Evolutionary conservation across 2,113 vertebrate species (phyloP), one percentile per base, ranked within the genome.

Genomic region (Recurvirostra avosetta): DNA sequence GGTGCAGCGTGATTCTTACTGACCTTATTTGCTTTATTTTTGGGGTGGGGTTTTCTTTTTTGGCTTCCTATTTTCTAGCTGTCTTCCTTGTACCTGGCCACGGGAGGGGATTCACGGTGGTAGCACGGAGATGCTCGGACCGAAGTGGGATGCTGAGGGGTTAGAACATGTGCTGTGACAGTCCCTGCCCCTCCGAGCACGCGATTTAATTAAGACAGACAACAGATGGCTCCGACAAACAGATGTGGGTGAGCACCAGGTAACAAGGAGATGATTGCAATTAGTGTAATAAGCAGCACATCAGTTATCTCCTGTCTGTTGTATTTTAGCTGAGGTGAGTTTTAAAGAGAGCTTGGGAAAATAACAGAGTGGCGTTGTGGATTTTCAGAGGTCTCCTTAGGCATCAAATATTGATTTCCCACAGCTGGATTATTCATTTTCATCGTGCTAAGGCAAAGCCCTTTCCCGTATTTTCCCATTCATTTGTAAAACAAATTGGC

Each of bases 241-340:
- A 88, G 94, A 80, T 91, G 93, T 88, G 91, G 88, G 84, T 71
- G 94, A 88, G 74, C 94, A 91, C 79, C 79, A 88, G 88, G 84
- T 93, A 95, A 91, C 78, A 21, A 91, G 83, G 84, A 61, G 79
- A 85, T 93, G 91, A 93, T 95, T 93, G 84, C 84, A 88, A 91
- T 93, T 88, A 91, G 91, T 47, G 56, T 88, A 95, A 93, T 93
- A 40, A 93, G 94, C 91, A 56, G 62, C 78, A 19, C 91, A 71
- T 76, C 58, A 27, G 47, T 85, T 91, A 70, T 23, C 74, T 93
- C 63, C 68, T 88, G 88, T 80, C 88, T 66, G 41, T 40, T 66
- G 88, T 61, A 2, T 61, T 91, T 91, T 49, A 88, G 83, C 68
- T 67, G 79, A 88, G 88, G 63, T 88, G 63, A 26, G 74, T 29